A percentile compares a stretch with the other conserved stretches of the same genome.
These are phyloP conservation scores for Agraylea sexmaculata DNA, from an alignment of 1,140 invertebrate genomes.

Conservation along the genomic window DNA sequence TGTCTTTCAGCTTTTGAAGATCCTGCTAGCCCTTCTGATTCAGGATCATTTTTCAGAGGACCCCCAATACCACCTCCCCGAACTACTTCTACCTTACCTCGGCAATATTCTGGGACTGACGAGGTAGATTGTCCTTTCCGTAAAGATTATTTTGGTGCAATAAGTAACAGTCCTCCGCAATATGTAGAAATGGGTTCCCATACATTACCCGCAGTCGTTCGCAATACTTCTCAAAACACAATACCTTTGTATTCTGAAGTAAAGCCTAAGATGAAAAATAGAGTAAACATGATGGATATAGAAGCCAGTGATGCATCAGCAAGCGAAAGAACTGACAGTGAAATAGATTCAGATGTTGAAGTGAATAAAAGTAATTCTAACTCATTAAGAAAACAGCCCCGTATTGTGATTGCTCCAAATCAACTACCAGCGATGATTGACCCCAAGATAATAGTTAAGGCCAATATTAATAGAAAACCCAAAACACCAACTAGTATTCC, in stretches of 20 bases:
- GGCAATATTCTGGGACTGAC: conserved; percentile 29
- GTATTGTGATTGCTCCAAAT: conserved; percentile 15
- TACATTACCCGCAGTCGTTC: conserved; percentile 25
- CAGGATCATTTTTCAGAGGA: conserved; percentile 28
- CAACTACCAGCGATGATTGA: conserved; percentile 11
- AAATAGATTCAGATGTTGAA: conserved; percentile 15
- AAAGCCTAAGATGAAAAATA: conserved; percentile 13
- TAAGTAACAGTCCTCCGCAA: conserved; percentile 18
- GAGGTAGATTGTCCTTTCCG: conserved; percentile 21
- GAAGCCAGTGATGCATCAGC: conserved; percentile 16
- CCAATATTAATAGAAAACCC: conserved; percentile 15
- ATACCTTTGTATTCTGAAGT: conserved; percentile 14
- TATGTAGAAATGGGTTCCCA: conserved; percentile 31
- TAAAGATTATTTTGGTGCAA: conserved; percentile 30
- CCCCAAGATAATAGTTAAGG: conserved; percentile 17
- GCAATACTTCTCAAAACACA: conserved; percentile 7
- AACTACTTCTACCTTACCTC: conserved; percentile 47
- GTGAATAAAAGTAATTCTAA: conserved; percentile 10
- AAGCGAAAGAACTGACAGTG: conserved; percentile 16
- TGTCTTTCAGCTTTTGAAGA: conserved; percentile 26
- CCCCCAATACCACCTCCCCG: conserved; percentile 54
- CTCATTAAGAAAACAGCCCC: conserved; percentile 12
- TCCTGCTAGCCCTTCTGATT: conserved; percentile 28
- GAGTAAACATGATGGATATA: conserved; percentile 18
- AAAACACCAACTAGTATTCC: conserved; percentile 22